Conservation (phyloP, 2,113 vertebrate species). For the Theristicus caerulescens region DNA sequence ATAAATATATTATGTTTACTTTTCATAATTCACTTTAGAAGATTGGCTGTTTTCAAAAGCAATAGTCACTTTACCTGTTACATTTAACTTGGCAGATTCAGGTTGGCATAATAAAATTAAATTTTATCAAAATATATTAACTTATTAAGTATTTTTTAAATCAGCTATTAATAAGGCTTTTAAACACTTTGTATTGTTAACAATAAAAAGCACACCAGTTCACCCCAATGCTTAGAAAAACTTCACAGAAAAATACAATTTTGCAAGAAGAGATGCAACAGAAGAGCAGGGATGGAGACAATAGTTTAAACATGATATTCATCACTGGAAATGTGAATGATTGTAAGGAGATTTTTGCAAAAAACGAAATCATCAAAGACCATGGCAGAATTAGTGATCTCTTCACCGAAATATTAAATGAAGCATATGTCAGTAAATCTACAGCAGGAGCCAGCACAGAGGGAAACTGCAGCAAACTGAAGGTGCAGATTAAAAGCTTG, state of each 20-base stretch:
- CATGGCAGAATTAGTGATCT: constrained; percentile 52
- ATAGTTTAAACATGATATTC: constrained; percentile 8
- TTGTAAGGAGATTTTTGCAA: constrained; percentile 52
- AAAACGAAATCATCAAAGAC: constrained; percentile 45
- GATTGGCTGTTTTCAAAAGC: neutral
- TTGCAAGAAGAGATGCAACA: constrained; percentile 41
- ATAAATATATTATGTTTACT: neutral
- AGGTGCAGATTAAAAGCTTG: constrained; percentile 47
- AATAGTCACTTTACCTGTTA: neutral
- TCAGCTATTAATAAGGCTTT: constrained; percentile 39
- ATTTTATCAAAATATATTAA: constrained; percentile 44
- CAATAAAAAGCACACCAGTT: constrained; percentile 35
- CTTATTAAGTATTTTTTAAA: constrained; percentile 35
- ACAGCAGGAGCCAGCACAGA: constrained; percentile 20
- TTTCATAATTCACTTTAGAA: neutral
- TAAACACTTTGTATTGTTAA: constrained; percentile 39
- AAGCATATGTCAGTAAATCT: constrained; percentile 51
- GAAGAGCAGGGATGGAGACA: constrained; percentile 49
- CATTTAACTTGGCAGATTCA: constrained; percentile 26
- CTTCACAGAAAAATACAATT: constrained; percentile 57
- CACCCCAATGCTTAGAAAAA: constrained; percentile 65
- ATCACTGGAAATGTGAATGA: constrained; percentile 33
- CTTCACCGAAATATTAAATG: constrained; percentile 14
- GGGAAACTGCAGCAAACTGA: neutral
- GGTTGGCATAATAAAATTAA: constrained; percentile 51